Percentiles rank a stretch among this genome's conserved stretches.
Conservation (phyloP, 1,140 invertebrate genomes). For the Brachionus sp. region DNA sequence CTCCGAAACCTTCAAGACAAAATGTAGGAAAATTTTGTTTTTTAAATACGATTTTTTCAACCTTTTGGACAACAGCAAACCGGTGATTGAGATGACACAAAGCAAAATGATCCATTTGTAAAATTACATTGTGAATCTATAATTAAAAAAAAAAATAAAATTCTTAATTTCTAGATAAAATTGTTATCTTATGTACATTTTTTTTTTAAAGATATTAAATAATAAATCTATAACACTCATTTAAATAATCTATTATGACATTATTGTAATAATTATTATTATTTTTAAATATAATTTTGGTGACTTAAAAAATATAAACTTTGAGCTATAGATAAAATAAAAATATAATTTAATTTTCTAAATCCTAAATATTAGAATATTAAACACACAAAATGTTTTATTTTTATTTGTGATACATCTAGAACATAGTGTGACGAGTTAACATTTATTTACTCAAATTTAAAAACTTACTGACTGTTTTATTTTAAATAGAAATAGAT, state of each 20-base stretch:
- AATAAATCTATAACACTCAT: neutral
- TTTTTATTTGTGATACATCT: neutral
- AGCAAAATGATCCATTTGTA: conserved; percentile 41
- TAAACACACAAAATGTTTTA: neutral
- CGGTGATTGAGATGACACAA: neutral
- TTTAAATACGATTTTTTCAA: neutral
- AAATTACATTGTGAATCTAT: conserved; percentile 34
- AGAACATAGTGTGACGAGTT: neutral
- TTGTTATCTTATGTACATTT: neutral
- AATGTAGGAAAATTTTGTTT: neutral
- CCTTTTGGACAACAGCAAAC: conserved; percentile 43
- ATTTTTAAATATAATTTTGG: neutral
- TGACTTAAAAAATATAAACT: neutral
- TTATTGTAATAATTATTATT: neutral
- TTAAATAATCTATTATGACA: neutral
- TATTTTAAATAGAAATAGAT: neutral
- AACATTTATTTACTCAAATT: neutral
- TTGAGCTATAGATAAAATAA: neutral
- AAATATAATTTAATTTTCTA: neutral
- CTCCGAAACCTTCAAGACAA: neutral
- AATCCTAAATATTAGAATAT: neutral
- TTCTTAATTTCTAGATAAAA: neutral
- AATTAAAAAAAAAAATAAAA: neutral
- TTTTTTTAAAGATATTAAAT: neutral
- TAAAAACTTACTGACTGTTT: conserved; percentile 18